Percentiles rank a stretch among this genome's conserved stretches.
Conservation (phyloP, 1,140 invertebrate species). For the Potamilus streckersoni region DNA sequence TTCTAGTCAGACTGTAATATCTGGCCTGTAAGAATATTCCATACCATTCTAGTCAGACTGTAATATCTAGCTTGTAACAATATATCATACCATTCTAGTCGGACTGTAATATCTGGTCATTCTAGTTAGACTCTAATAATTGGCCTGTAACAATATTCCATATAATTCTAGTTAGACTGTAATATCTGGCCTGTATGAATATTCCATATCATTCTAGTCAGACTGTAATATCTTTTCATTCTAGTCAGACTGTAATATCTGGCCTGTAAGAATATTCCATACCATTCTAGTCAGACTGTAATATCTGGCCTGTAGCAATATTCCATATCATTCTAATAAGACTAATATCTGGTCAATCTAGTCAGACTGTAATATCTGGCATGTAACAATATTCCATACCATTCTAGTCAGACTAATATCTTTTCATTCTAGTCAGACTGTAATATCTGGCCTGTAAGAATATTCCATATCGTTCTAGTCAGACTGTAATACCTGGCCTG, state of each 20-base stretch:
- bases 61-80: neutral
- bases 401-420: too few relatives aligned
- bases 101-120: too few relatives aligned
- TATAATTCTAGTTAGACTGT: too few relatives aligned
- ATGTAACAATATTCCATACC: slow-evolving; percentile 63
- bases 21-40: slow-evolving; percentile 47
- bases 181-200: too few relatives aligned
- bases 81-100: too few relatives aligned
- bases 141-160: slow-evolving; percentile 73
- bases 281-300: neutral
- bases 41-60: neutral
- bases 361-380: slow-evolving; percentile 73
- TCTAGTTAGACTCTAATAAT: slow-evolving; percentile 62
- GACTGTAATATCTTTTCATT: too few relatives aligned
- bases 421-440: too few relatives aligned
- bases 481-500: neutral
- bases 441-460: slow-evolving; percentile 63
- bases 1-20: slow-evolving; percentile 47
- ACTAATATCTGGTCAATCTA: too few relatives aligned
- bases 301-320: too few relatives aligned
- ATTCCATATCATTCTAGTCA: too few relatives aligned
- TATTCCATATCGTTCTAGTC: neutral
- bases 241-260: slow-evolving; percentile 63
- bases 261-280: too few relatives aligned
- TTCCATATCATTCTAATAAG: too few relatives aligned